Evolutionary conservation across 37 sponge, comb jelly and placozoan genomes (phyloP), one percentile per base, ranked within the genome.

Genomic region (Amphimedon queenslandica): DNA sequence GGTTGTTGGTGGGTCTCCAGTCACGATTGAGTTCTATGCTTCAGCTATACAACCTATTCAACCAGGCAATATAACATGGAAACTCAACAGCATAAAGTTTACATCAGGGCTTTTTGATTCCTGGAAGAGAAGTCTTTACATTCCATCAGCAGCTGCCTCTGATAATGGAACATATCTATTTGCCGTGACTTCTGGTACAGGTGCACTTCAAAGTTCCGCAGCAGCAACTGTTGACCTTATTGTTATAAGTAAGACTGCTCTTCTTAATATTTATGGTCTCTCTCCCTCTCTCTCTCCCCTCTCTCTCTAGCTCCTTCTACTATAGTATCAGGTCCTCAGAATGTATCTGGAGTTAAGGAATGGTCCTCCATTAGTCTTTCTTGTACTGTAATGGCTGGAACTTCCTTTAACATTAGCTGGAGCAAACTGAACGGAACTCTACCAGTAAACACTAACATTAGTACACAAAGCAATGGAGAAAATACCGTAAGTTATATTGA

Each of bases 221-320:
- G 21, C 27, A n/a, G 61, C 61, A 60, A 6, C 5, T 71, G 57
- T 55, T 3, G 27, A 32, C n/a, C 41, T 33, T 2, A 3, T 23
- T 24, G 70, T 69, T 3, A 3, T 40, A 33, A 28, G 24, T 21
- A 34, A 25, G 41, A 3, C 70, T 33, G 3, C 1, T 2, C 66
- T n/a, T n/a, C n/a, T n/a, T n/a, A n/a, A n/a, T n/a, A 33, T 38
- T 55, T 33, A 38, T 33, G 30, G n/a, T 73, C 74, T 57, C 25
- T 63, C 65, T 58, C 76, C 63, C 71, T 21, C 40, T 42, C 65
- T 39, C 64, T 53, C 57, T 41, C 40, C 29, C 30, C n/a, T n/a
- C n/a, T n/a, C n/a, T n/a, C n/a, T n/a, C n/a, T n/a, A n/a, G n/a
- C n/a, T n/a, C n/a, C n/a, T n/a, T n/a, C n/a, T n/a, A n/a, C n/a